Evolutionary conservation across 2,888 invertebrate species (phyloP).

Genomic region (Patella caerulea): DNA sequence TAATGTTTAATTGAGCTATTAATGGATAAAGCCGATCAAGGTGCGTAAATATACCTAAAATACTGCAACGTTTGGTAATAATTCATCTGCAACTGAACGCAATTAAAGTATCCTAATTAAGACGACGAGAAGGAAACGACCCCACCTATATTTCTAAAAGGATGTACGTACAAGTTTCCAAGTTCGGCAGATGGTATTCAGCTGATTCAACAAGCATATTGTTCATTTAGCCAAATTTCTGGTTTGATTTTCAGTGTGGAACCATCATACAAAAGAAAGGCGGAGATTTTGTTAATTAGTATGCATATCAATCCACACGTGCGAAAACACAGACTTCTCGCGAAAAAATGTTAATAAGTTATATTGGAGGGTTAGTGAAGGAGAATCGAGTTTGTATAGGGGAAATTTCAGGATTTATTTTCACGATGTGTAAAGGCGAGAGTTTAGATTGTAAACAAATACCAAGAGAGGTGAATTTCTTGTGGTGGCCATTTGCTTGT

Average conservation of each 20-base stretch:
- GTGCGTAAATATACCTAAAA: no score
- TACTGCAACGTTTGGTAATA: no score
- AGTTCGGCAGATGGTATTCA: neutral
- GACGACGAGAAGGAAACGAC: no score
- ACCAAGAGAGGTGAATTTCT: neutral
- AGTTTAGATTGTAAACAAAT: neutral
- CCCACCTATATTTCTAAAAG: no score
- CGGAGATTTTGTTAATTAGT: neutral
- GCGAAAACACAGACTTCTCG: neutral
- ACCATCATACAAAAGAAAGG: constrained; percentile 4
- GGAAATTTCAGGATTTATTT: neutral
- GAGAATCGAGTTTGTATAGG: neutral
- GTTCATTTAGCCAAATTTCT: neutral
- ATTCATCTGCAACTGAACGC: no score
- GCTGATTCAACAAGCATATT: neutral
- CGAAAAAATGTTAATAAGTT: constrained; percentile 4
- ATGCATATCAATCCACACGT: constrained; percentile 4
- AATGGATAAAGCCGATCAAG: no score
- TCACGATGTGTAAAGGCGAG: neutral
- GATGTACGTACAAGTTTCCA: no score
- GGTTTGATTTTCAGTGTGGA: neutral
- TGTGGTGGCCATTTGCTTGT: neutral
- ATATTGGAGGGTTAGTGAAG: neutral
- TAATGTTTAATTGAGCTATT: no score
- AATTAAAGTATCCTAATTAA: no score